A percentile compares a stretch with the other conserved stretches of the same genome.
Evolutionary conservation across 2,888 invertebrate species (phyloP).

Genomic region (Perizoma flavofasciatum): DNA sequence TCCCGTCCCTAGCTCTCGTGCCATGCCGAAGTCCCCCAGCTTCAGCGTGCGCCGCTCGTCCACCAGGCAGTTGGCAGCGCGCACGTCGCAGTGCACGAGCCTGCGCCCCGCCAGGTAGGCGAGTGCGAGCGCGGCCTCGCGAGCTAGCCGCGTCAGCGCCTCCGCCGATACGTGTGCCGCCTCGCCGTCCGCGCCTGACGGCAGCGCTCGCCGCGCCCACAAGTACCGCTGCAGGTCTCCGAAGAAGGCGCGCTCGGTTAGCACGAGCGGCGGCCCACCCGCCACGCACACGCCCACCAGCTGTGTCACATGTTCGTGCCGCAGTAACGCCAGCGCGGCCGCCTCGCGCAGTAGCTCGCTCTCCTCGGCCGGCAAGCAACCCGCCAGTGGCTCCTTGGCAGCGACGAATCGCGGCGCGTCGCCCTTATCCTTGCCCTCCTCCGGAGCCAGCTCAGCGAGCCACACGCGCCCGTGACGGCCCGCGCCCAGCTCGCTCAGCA

Average conservation of each 20-base stretch:
- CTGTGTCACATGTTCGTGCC: conserved; percentile 92
- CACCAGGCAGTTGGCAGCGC: conserved; percentile 90
- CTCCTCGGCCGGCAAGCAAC: conserved; percentile 91
- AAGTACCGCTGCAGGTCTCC: conserved; percentile 94
- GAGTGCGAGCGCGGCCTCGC: conserved; percentile 55
- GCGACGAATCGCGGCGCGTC: conserved; percentile 85
- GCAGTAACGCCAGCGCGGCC: conserved; percentile 93
- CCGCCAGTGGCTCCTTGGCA: conserved; percentile 92
- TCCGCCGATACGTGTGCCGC: conserved; percentile 50
- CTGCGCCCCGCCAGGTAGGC: conserved; percentile 89
- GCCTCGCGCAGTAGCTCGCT: conserved; percentile 90
- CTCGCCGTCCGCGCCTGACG: conserved; percentile 85
- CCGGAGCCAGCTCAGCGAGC: conserved; percentile 51
- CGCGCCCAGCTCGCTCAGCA: conserved; percentile 49
- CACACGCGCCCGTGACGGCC: conserved; percentile 64
- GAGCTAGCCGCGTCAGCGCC: conserved; percentile 57
- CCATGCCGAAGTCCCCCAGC: conserved; percentile 94
- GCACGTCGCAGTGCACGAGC: conserved; percentile 94
- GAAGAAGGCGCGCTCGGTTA: conserved; percentile 96
- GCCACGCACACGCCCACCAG: conserved; percentile 91
- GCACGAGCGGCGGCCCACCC: conserved; percentile 91
- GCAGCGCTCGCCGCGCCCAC: conserved; percentile 87
- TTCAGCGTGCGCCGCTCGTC: conserved; percentile 89
- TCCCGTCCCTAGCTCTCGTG: conserved; percentile 84
- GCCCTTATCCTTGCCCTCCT: conserved; percentile 26